Conservation (phyloP, 2,113 vertebrate genomes). For the Lasiurus borealis region DNA sequence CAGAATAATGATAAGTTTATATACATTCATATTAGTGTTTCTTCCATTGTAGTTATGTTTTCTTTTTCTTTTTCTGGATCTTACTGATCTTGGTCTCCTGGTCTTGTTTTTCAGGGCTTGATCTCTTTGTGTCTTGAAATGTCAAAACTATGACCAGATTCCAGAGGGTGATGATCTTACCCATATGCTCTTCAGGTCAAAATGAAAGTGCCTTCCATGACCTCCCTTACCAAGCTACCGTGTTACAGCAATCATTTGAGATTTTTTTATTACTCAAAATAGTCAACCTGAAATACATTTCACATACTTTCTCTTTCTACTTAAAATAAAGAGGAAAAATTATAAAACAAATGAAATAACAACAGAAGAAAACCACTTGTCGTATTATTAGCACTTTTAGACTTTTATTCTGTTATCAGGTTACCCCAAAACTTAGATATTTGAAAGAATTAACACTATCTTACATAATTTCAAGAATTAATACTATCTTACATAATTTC, state of each 20-base stretch:
- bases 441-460: neutral
- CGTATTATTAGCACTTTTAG: neutral
- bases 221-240: neutral
- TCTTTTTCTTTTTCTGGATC: neutral
- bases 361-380: neutral
- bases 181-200: neutral
- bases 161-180: neutral
- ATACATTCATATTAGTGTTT: neutral
- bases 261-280: constrained; percentile 9
- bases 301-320: neutral
- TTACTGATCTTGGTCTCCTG: neutral
- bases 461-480: neutral
- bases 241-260: neutral
- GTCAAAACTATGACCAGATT: neutral
- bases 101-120: neutral
- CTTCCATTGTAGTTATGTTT: neutral
- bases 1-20: neutral
- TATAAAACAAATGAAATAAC: neutral
- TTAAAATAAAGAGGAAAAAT: neutral
- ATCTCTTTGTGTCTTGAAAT: neutral
- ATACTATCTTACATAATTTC: neutral
- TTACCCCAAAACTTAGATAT: neutral
- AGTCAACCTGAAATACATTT: neutral
- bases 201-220: neutral
- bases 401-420: neutral